Base-by-base conservation (phyloP, 2,113 vertebrate genomes). In the Bos javanicus region DNA sequence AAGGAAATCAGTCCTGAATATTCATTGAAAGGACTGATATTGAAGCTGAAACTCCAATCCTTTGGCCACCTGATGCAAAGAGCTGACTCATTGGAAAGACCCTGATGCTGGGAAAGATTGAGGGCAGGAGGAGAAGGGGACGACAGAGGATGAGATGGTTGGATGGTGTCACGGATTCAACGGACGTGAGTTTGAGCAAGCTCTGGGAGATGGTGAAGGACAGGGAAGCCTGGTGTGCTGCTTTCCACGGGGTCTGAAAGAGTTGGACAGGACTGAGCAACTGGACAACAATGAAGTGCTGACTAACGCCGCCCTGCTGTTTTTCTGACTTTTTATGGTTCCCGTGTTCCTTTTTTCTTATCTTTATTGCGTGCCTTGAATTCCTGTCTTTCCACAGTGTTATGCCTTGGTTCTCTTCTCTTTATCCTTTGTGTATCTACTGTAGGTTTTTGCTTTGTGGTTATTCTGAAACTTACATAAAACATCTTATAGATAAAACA, bases 221-320 rank as follows among this genome's bases (percentile, higher is more conserved):
- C 67, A 39, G n/a, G 67, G 67, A 39, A 6, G 67, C 67, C 67
- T 23, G 64, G 10, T 3, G 5, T 71, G 67, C 67, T 71, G n/a
- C 2, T 0, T 5, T 12, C 67, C 19, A 2, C 6, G n/a, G 19
- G 67, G 10, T 12, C 67, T 39, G 21, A 36, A 71, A 23, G 67
- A 23, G 67, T 12, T 0, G 4, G 67, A 71, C 67, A 23, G 0
- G 10, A 6, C 67, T 23, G n/a, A 71, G 64, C 2, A 5, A 11
- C 64, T 12, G 67, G 21, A 36, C 67, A 12, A 6, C 67, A 71
- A 0, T 0, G 5, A 6, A 23, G 5, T 12, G 3, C 39, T 25
- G 7, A 56, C 17, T 43, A 4, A 46, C 5, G 26, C n/a, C 12
- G 14, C 74, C 52, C 30, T 59, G 56, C 1, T 33, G 12, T 4